Evolutionary conservation across 2,888 invertebrate genomes (phyloP), one percentile per base, ranked within the genome.

Genomic region (Adela reaumurella): DNA sequence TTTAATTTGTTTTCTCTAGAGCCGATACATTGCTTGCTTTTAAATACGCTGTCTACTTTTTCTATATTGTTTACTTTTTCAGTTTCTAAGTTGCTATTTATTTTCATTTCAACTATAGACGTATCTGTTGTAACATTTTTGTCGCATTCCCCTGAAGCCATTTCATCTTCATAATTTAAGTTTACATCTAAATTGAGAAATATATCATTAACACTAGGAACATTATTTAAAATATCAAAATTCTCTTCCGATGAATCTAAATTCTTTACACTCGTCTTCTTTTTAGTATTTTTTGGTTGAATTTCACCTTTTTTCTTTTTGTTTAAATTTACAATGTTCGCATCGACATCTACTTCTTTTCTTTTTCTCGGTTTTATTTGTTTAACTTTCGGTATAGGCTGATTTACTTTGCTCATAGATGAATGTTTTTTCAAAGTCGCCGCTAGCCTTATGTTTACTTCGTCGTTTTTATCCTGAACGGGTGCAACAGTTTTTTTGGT

Each of bases 181-280:
- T 73, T 62, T 29, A 76, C 67, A 43, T 64, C 67, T 51, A 76
- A 61, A 52, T 70, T 65, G 35, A 62, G 59, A 51, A 70, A 76
- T 18, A 64, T 62, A 58, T 79, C 76, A 62, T 80, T 74, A 0
- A 79, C 79, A 63, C 78, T 78, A 0, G 78, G 79, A 3, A 79
- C 64, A 53, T 62, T 69, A 53, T 78, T 68, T 35, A 79, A 58
- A 19, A 67, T 52, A 43, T 53, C 51, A 47, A 56, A 50, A 43
- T 53, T 51, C 47, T 57, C 56, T 46, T 59, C 59, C 51, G 62
- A 61, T 53, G 51, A 51, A 8, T 54, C 49, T 45, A 50, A 48
- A 48, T 47, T 55, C n/a, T 48, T 43, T n/a, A n/a, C n/a, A n/a
- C n/a, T n/a, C n/a, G n/a, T n/a, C n/a, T n/a, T n/a, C n/a, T n/a